phyloP scores from a whole-genome alignment of 64 coral and sea anemone species.

The Stichodactyla mertensii region DNA sequence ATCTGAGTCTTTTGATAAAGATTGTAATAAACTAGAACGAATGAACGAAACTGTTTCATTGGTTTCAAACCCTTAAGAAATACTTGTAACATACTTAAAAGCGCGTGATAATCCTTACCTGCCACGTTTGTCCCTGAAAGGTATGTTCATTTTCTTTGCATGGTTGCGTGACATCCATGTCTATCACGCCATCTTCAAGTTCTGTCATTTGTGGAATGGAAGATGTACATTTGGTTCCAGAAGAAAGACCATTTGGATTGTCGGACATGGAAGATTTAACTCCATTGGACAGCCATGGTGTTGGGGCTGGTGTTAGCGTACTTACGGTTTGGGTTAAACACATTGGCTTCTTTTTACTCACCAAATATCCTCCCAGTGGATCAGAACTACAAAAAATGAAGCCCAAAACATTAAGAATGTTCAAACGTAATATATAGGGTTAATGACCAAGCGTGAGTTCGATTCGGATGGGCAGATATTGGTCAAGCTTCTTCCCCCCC shows the following conservation, averaged over 20 bases:
- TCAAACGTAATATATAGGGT: too few species aligned
- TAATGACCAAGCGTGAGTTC: too few species aligned
- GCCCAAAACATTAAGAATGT: not conserved
- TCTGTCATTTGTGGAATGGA: conserved; percentile 43
- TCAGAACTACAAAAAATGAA: conserved; percentile 23
- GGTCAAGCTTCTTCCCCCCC: too few species aligned
- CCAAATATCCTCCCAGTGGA: conserved; percentile 42
- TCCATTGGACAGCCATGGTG: conserved; percentile 50
- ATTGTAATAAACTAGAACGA: too few species aligned
- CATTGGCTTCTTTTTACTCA: conserved; percentile 53
- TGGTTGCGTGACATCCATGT: conserved; percentile 52
- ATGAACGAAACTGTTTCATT: too few species aligned
- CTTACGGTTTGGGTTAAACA: conserved; percentile 19
- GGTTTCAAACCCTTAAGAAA: not conserved
- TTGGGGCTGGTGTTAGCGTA: conserved; percentile 47
- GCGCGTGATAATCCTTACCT: conserved; percentile 38
- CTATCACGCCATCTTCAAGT: conserved; percentile 51
- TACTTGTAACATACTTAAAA: not conserved
- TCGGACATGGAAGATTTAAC: not conserved
- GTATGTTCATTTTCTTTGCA: conserved; percentile 11
- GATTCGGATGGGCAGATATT: too few species aligned
- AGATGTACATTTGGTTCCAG: conserved; percentile 24
- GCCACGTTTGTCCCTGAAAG: conserved; percentile 45
- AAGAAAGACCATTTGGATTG: not conserved
- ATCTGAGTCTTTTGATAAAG: too few species aligned